Evolutionary conservation across 2,113 vertebrate species (phyloP).

Genomic region (Neolamprologus devosi): DNA sequence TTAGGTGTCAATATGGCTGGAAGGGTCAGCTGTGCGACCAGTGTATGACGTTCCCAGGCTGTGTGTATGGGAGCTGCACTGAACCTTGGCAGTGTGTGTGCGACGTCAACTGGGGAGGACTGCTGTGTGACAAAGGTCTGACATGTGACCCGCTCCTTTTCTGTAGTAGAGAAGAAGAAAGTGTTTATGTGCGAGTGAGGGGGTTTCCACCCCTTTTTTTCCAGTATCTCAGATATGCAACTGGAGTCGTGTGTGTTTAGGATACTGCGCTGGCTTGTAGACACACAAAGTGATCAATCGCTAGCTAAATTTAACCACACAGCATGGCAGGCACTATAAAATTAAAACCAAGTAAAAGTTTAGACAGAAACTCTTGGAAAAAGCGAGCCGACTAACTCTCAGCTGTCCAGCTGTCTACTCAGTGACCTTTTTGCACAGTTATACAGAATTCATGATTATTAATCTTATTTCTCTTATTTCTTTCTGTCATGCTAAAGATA

Average conservation of each 20-base stretch:
- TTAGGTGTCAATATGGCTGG: constrained; percentile 80
- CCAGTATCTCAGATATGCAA: neutral
- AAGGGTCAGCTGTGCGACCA: constrained; percentile 69
- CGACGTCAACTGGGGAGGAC: constrained; percentile 80
- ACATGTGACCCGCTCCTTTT: neutral
- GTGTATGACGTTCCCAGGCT: constrained; percentile 75
- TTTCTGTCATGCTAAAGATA: neutral
- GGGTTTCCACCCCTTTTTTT: neutral
- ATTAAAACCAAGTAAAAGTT: neutral
- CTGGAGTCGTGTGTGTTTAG: neutral
- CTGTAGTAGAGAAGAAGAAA: neutral
- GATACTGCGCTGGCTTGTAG: neutral
- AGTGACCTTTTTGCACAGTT: neutral
- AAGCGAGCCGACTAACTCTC: neutral
- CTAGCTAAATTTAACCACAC: neutral
- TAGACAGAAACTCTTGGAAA: neutral
- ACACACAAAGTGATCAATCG: rapidly evolving
- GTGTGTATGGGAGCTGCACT: constrained; percentile 73
- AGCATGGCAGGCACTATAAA: neutral
- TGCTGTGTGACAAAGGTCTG: constrained; percentile 80
- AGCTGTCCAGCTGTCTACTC: neutral
- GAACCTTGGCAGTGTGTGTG: constrained; percentile 80
- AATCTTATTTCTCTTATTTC: neutral
- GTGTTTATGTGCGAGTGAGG: neutral
- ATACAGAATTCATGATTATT: neutral